Evolutionary conservation across 2,888 invertebrate genomes (phyloP).

Genomic region (Shargacucullia verbasci): DNA sequence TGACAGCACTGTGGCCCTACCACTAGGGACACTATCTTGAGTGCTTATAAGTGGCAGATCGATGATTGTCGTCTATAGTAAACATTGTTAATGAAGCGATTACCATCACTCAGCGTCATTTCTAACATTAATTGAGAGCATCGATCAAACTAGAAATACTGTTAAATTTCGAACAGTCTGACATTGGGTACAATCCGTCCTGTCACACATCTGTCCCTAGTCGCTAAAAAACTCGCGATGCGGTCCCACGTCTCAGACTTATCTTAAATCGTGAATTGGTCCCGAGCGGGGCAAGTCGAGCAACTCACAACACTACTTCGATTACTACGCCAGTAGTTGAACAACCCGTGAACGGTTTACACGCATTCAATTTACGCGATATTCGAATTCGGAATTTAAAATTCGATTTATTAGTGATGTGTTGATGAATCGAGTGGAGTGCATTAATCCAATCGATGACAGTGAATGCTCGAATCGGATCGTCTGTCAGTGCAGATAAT

Average conservation of each 20-base stretch:
- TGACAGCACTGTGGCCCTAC: too few relatives aligned
- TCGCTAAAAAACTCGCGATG: conserved; percentile 62
- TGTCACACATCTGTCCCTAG: conserved; percentile 58
- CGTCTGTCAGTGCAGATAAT: conserved; percentile 51
- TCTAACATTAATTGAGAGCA: conserved; percentile 45
- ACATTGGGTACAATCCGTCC: conserved; percentile 40
- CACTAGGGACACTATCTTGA: too few relatives aligned
- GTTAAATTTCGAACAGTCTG: conserved; percentile 45
- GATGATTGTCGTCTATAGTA: conserved; percentile 8
- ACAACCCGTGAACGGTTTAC: conserved; percentile 76
- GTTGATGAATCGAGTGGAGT: conserved; percentile 63
- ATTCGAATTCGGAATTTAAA: conserved; percentile 44
- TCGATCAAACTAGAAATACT: conserved; percentile 45
- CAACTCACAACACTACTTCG: conserved; percentile 62
- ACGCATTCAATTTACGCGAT: conserved; percentile 70
- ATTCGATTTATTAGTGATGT: conserved; percentile 62
- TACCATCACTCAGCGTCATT: conserved; percentile 45
- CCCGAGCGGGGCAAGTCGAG: conserved; percentile 63
- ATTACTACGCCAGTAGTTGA: conserved; percentile 74
- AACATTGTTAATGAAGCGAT: conserved; percentile 47
- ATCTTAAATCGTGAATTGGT: conserved; percentile 77
- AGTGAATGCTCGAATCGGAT: conserved; percentile 60
- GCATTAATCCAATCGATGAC: conserved; percentile 59
- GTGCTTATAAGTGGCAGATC: conserved; percentile 4
- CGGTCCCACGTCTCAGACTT: conserved; percentile 66